Conservation (phyloP, 2,797 vertebrate genomes). For the Mormyrus proboscirostris region DNA sequence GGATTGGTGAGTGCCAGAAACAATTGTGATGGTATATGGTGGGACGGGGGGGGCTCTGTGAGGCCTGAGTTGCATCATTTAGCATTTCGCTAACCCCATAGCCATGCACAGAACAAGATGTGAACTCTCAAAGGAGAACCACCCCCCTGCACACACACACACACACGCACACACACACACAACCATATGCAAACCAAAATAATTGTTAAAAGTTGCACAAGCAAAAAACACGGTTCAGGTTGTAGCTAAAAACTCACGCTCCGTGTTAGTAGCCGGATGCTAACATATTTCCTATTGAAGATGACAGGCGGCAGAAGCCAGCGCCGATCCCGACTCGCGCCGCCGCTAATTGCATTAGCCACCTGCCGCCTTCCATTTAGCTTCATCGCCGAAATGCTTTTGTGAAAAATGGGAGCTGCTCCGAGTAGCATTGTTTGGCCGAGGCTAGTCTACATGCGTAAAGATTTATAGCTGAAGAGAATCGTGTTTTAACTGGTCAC, state of each 20-base stretch:
- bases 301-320: neutral
- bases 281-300: neutral
- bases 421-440: neutral
- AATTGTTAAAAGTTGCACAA: neutral
- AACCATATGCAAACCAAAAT: neutral
- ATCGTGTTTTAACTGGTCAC: neutral
- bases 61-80: neutral
- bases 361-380: neutral
- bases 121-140: neutral
- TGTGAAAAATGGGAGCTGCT: neutral
- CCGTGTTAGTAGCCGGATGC: neutral
- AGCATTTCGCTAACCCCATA: neutral
- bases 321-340: neutral
- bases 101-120: neutral
- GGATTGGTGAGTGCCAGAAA: neutral
- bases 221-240: neutral
- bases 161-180: neutral
- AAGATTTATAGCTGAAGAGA: neutral
- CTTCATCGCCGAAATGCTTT: neutral
- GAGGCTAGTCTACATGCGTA: neutral
- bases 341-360: neutral
- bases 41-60: neutral
- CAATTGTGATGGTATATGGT: neutral
- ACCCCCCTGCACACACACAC: neutral
- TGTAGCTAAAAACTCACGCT: neutral